Conservation (phyloP, 1,140 invertebrate genomes). For the Amyelois transitella region DNA sequence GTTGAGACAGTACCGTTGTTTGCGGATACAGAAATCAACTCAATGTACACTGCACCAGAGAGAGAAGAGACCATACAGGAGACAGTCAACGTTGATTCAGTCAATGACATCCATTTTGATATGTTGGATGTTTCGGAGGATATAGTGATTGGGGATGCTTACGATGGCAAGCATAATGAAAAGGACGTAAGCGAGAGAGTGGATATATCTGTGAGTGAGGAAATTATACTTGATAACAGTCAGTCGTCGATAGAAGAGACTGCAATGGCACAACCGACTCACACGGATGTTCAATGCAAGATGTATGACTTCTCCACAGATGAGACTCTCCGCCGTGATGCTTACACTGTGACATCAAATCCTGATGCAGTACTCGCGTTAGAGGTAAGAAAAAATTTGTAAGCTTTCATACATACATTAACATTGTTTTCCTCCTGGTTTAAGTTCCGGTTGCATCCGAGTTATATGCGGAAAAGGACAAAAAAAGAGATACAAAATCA, state of each 20-base stretch:
- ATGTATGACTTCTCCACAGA: conserved; percentile 62
- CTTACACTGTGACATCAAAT: conserved; percentile 45
- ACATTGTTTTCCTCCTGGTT: neutral
- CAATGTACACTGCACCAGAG: neutral
- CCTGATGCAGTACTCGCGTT: conserved; percentile 61
- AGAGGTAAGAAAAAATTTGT: conserved; percentile 46
- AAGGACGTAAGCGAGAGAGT: conserved; percentile 29
- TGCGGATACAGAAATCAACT: neutral
- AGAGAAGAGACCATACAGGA: neutral
- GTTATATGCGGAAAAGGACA: too few species aligned
- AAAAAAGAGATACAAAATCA: too few species aligned
- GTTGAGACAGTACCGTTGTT: neutral
- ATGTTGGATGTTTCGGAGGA: conserved; percentile 68
- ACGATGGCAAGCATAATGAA: conserved; percentile 38
- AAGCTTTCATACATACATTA: neutral
- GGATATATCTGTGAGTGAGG: conserved; percentile 41
- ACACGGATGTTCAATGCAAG: conserved; percentile 41
- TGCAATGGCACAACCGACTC: conserved; percentile 5
- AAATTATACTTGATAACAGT: conserved; percentile 61
- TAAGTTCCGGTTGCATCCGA: neutral
- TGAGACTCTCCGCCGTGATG: conserved; percentile 48
- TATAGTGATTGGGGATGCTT: conserved; percentile 56
- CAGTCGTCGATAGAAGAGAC: conserved; percentile 48
- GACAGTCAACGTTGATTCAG: conserved; percentile 24
- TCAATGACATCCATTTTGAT: conserved; percentile 52